Evolutionary conservation across 2,797 vertebrate species (phyloP).

Genomic region (Myripristis murdjan): DNA sequence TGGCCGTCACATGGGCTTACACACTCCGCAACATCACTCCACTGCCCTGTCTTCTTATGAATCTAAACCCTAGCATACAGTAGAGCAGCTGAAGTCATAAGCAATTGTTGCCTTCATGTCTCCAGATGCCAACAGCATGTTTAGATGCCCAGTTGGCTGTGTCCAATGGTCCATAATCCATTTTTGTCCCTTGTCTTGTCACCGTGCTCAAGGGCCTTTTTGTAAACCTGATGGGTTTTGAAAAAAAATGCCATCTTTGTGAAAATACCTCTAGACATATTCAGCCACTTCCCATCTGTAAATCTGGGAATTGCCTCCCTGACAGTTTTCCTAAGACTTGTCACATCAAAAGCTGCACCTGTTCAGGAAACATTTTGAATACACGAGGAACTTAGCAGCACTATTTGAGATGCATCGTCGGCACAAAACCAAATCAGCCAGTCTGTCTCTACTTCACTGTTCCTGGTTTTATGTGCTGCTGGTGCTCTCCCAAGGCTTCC

Average conservation of each 20-base stretch:
- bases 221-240: not conserved
- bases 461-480: not conserved
- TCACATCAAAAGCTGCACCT: not conserved
- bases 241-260: not conserved
- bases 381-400: too few species aligned
- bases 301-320: not conserved
- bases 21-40: not conserved
- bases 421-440: not conserved
- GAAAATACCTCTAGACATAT: not conserved
- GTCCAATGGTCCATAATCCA: not conserved
- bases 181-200: not conserved
- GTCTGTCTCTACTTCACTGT: not conserved
- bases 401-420: not conserved
- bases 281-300: slow-evolving; percentile 1
- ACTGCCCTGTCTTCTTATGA: not conserved
- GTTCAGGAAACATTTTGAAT: not conserved
- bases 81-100: not conserved
- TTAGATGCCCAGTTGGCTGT: not conserved
- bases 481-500: not conserved
- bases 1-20: not conserved
- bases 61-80: not conserved
- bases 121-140: not conserved
- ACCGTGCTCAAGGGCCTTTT: not conserved
- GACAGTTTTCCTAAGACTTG: not conserved
- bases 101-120: not conserved